Conservation (phyloP, 2,113 vertebrate species). For the Lophura nycthemera region DNA sequence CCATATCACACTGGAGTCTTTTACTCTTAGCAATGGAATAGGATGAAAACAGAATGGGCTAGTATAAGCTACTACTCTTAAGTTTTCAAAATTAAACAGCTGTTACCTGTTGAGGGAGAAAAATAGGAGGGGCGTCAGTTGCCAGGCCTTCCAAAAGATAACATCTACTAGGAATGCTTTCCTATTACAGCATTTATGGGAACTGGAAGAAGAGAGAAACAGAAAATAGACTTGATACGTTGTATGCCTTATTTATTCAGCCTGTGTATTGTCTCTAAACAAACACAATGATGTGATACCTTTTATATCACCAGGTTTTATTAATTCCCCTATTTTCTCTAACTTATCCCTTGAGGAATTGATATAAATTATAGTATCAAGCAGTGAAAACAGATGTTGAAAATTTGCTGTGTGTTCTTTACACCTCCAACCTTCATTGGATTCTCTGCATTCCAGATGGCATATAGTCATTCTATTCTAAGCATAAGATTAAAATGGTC, state of each 20-base stretch:
- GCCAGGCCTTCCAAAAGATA: not conserved
- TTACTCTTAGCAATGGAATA: not conserved
- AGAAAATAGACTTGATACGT: not conserved
- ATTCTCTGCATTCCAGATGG: slow-evolving; percentile 56
- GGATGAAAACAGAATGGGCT: not conserved
- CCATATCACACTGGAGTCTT: not conserved
- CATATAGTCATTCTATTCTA: slow-evolving; percentile 23
- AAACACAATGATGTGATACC: not conserved
- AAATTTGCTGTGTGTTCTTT: slow-evolving; percentile 49
- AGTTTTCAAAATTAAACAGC: not conserved
- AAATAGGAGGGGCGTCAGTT: not conserved
- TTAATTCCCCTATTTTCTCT: slow-evolving; percentile 25
- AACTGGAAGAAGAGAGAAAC: not conserved
- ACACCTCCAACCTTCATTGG: slow-evolving; percentile 11
- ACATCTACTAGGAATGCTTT: not conserved
- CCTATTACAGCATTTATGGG: not conserved
- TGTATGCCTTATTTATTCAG: not conserved
- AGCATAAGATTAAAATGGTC: slow-evolving; percentile 14
- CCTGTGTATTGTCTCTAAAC: not conserved
- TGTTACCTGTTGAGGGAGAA: not conserved
- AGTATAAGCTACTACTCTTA: not conserved
- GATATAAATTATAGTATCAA: not conserved
- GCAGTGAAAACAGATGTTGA: slow-evolving; percentile 54
- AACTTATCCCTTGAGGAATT: slow-evolving; percentile 5
- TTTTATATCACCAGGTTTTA: slow-evolving; percentile 24